phyloP scores from a whole-genome alignment of 2,113 vertebrate genomes.

The Anarhynchus alexandrinus region DNA sequence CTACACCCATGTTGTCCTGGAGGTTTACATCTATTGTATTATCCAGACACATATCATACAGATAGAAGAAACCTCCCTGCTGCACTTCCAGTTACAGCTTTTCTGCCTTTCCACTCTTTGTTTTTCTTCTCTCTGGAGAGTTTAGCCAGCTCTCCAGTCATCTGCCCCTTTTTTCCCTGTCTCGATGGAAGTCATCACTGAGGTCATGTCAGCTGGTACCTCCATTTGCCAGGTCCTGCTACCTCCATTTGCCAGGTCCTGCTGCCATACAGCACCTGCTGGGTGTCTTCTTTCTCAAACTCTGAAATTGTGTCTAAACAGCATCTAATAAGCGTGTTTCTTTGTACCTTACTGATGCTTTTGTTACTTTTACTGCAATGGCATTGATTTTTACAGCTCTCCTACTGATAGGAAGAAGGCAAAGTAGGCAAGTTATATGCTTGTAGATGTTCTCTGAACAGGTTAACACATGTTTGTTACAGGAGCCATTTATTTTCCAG shows the following conservation, averaged over 20 bases:
- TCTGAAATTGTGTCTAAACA: slow-evolving; percentile 39
- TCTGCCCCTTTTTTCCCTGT: neutral
- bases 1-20: neutral
- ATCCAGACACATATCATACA: neutral
- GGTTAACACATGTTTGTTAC: slow-evolving; percentile 17
- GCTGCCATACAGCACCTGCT: neutral
- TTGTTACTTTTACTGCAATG: slow-evolving; percentile 39
- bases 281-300: neutral
- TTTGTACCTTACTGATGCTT: slow-evolving; percentile 14
- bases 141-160: neutral
- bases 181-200: neutral
- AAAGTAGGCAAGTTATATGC: neutral
- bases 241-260: slow-evolving; percentile 6
- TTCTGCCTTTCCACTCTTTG: neutral
- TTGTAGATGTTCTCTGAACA: neutral
- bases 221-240: slow-evolving; percentile 11
- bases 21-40: neutral
- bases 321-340: neutral
- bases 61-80: neutral
- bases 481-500: slow-evolving; percentile 22
- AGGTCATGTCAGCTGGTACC: neutral
- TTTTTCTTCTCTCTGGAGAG: neutral
- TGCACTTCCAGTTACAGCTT: neutral
- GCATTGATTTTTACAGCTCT: slow-evolving; percentile 10
- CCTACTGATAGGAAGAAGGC: neutral